Percentiles rank a stretch among this genome's conserved stretches.
phyloP scores from a whole-genome alignment of 2,888 invertebrate genomes.

The Panopea generosa region DNA sequence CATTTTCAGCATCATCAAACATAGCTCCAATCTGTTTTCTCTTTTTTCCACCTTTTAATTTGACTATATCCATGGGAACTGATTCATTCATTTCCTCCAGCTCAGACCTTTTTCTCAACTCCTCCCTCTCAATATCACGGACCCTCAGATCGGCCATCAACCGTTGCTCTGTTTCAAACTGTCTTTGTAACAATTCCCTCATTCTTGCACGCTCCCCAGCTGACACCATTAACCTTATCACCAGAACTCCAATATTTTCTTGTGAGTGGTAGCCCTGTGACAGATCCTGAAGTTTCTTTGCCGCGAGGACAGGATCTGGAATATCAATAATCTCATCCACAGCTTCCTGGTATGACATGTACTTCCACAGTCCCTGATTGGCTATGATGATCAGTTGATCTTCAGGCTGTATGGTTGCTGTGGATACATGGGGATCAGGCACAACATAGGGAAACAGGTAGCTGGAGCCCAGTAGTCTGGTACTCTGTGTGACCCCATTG shows the following conservation, averaged over 20 bases:
- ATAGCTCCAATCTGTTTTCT: constrained; percentile 62
- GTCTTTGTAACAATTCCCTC: constrained; percentile 67
- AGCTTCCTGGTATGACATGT: constrained; percentile 93
- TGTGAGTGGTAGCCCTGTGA: constrained; percentile 93
- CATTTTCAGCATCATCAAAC: constrained; percentile 51
- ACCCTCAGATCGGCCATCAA: constrained; percentile 65
- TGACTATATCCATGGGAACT: constrained; percentile 71
- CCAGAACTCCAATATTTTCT: constrained; percentile 94
- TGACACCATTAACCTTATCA: constrained; percentile 87
- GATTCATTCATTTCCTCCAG: constrained; percentile 59
- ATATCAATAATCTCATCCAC: constrained; percentile 90
- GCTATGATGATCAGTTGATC: constrained; percentile 85
- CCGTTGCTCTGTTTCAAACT: constrained; percentile 73
- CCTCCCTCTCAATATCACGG: constrained; percentile 66
- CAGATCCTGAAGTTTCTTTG: constrained; percentile 88
- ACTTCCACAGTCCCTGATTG: constrained; percentile 90
- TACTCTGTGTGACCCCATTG: constrained; percentile 84
- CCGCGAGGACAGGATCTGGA: constrained; percentile 94
- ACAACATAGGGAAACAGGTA: constrained; percentile 85
- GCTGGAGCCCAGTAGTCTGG: constrained; percentile 84
- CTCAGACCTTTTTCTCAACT: constrained; percentile 56
- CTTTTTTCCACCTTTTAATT: constrained; percentile 59
- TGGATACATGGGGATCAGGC: constrained; percentile 83
- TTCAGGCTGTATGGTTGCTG: constrained; percentile 77
- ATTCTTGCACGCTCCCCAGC: constrained; percentile 71